Conservation (phyloP, 2,888 invertebrate species). For the Caradrina clavipalpis region DNA sequence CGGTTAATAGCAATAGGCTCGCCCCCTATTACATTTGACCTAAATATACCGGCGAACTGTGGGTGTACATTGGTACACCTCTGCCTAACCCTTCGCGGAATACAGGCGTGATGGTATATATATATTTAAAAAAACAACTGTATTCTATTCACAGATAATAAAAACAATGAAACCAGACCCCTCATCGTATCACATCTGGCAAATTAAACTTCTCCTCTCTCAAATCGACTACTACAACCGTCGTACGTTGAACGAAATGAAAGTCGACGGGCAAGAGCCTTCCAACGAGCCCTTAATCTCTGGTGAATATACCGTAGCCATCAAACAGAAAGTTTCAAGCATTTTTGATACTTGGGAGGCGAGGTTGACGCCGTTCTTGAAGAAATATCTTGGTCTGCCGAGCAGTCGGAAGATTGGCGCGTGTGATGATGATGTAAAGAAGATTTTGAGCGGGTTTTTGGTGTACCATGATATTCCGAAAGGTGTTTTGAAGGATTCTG, state of each 20-base stretch:
- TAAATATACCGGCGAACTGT: too few relatives aligned
- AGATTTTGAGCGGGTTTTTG: conserved; percentile 89
- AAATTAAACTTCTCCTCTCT: conserved; percentile 93
- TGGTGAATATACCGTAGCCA: conserved; percentile 91
- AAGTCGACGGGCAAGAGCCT: conserved; percentile 76
- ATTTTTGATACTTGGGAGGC: conserved; percentile 91
- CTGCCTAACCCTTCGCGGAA: too few relatives aligned
- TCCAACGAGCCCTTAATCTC: conserved; percentile 88
- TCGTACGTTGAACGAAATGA: conserved; percentile 74
- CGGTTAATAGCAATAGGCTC: too few relatives aligned
- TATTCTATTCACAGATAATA: conserved; percentile 84
- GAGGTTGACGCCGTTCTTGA: conserved; percentile 81
- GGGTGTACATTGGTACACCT: too few relatives aligned
- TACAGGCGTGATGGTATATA: too few relatives aligned
- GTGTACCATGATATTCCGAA: conserved; percentile 91
- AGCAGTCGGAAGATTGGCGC: conserved; percentile 73
- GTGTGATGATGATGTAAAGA: conserved; percentile 78
- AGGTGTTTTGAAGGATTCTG: conserved; percentile 73
- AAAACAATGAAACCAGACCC: conserved; percentile 89
- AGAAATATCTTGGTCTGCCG: conserved; percentile 88
- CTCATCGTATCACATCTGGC: conserved; percentile 93
- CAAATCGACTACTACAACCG: conserved; percentile 87
- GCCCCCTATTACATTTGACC: too few relatives aligned
- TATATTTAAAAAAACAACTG: too few relatives aligned
- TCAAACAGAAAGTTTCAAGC: conserved; percentile 90